Conservation (phyloP, 2,113 vertebrate species). For the Corythaixoides concolor region DNA sequence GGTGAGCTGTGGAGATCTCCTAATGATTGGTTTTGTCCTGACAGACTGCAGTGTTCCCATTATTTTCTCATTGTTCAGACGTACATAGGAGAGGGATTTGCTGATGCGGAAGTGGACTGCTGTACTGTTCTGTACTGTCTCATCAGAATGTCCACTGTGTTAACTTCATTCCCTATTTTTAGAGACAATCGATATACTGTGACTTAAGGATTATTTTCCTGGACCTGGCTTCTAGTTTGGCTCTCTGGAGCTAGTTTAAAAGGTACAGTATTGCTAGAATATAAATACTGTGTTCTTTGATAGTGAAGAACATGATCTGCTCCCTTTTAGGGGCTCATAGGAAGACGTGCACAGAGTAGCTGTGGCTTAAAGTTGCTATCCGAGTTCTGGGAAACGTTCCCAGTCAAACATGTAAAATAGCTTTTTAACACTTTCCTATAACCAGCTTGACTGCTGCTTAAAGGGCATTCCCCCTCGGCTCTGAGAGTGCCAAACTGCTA, state of each 20-base stretch:
- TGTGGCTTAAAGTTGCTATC: conserved; percentile 35
- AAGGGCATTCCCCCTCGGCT: conserved; percentile 34
- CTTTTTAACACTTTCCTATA: conserved; percentile 61
- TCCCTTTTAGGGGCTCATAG: conserved; percentile 35
- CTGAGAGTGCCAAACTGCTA: conserved; percentile 52
- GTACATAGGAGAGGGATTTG: neutral
- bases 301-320: conserved; percentile 40
- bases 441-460: conserved; percentile 54
- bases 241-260: conserved; percentile 49
- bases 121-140: conserved; percentile 13
- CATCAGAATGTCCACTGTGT: conserved; percentile 37
- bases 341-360: conserved; percentile 3
- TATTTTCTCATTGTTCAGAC: neutral
- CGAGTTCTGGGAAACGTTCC: conserved; percentile 35
- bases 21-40: neutral
- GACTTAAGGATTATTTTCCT: conserved; percentile 52
- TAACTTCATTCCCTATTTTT: conserved; percentile 55
- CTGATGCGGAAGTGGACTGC: neutral
- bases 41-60: conserved; percentile 1
- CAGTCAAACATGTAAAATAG: conserved; percentile 55
- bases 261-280: conserved; percentile 60
- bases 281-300: conserved; percentile 28
- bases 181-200: conserved; percentile 70
- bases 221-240: conserved; percentile 47
- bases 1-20: neutral